These are phyloP conservation scores for Bombus cullumanus DNA, from an alignment of 1,140 invertebrate species.

Conservation along the genomic window DNA sequence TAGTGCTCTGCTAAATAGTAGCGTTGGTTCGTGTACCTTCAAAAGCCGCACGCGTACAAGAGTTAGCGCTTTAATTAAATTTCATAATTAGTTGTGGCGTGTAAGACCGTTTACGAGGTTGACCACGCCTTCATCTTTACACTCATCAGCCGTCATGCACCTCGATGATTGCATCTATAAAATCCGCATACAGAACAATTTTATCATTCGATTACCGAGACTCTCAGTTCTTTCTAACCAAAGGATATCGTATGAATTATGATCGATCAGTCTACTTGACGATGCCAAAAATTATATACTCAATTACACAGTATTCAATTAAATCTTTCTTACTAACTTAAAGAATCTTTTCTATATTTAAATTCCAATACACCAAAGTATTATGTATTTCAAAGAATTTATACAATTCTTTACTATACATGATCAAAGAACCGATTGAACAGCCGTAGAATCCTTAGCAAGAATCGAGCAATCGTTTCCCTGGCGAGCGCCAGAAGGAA, in stretches of 20 bases:
- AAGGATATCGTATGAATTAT: background rate
- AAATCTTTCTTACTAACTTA: too few species aligned
- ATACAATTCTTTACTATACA: background rate
- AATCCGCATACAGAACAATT: background rate
- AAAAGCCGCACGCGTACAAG: conserved; percentile 18
- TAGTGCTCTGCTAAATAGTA: conserved; percentile 26
- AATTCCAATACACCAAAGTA: background rate
- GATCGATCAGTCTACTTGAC: too few species aligned
- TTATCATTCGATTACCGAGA: background rate
- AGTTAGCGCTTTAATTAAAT: conserved; percentile 69
- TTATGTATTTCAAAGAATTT: too few species aligned
- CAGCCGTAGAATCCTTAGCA: background rate
- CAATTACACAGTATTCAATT: too few species aligned
- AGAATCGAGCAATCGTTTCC: conserved; percentile 6
- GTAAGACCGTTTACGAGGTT: conserved; percentile 39
- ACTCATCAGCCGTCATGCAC: conserved; percentile 35
- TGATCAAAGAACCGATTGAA: background rate
- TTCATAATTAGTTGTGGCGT: conserved; percentile 67
- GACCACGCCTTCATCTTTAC: conserved; percentile 32
- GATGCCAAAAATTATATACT: too few species aligned
- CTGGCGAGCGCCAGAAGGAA: background rate
- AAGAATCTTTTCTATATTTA: background rate
- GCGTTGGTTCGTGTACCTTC: conserved; percentile 37
- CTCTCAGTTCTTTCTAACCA: background rate
- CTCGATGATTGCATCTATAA: conserved; percentile 18